Evolutionary conservation across 2,888 invertebrate genomes (phyloP).

Genomic region (Macaria notata): DNA sequence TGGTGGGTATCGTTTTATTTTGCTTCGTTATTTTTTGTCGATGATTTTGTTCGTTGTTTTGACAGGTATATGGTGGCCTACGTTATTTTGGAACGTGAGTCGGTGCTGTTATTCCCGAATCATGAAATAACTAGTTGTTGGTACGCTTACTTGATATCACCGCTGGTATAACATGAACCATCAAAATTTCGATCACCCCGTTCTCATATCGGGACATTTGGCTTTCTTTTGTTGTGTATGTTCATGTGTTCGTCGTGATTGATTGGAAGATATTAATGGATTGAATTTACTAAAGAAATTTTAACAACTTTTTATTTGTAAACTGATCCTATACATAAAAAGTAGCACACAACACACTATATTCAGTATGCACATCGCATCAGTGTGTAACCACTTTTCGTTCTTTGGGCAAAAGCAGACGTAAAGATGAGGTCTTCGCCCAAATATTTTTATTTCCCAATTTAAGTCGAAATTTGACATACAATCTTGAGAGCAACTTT

Average conservation of each 20-base stretch:
- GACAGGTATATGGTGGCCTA: neutral
- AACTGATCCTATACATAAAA: constrained; percentile 59
- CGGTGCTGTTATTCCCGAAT: constrained; percentile 3
- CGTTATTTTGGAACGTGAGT: constrained; percentile 1
- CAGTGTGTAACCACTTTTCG: too few species aligned
- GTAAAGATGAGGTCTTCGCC: too few species aligned
- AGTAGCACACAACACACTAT: too few species aligned
- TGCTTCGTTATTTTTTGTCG: constrained; percentile 23
- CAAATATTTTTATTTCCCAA: too few species aligned
- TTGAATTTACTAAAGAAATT: neutral
- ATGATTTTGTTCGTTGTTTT: constrained; percentile 15
- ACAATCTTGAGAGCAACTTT: too few species aligned
- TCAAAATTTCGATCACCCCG: constrained; percentile 1
- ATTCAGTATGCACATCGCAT: too few species aligned
- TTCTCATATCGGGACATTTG: neutral
- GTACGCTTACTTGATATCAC: constrained; percentile 1
- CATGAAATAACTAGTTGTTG: constrained; percentile 1
- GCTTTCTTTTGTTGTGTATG: constrained; percentile 8
- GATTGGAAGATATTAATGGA: neutral
- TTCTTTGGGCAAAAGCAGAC: too few species aligned
- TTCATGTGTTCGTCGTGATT: constrained; percentile 10
- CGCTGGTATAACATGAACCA: neutral
- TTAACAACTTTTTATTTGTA: constrained; percentile 41
- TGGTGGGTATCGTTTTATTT: constrained; percentile 25
- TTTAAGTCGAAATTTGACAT: too few species aligned